A percentile compares a stretch with the other conserved stretches of the same genome.
Evolutionary conservation across 2,888 invertebrate species (phyloP).

Genomic region (Bellardia pandia): DNA sequence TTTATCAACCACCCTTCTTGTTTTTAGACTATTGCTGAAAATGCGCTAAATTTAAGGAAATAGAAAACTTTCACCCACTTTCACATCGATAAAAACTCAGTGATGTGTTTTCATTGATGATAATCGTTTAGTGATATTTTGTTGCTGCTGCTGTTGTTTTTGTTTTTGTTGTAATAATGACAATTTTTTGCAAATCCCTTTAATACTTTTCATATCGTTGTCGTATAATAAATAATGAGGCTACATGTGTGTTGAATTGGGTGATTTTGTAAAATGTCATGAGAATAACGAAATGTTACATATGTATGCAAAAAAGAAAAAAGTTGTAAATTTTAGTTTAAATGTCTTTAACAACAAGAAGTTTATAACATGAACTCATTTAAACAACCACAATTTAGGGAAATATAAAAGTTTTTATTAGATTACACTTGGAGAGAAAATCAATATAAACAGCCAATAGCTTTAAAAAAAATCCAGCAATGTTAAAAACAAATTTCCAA

Average conservation of each 20-base stretch:
- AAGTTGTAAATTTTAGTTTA: conserved; percentile 23
- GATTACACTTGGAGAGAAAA: background rate
- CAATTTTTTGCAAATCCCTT: conserved; percentile 52
- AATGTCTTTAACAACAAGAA: background rate
- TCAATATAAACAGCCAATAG: background rate
- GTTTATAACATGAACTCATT: conserved; percentile 8
- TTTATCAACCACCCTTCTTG: conserved; percentile 23
- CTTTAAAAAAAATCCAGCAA: background rate
- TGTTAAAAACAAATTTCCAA: background rate
- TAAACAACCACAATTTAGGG: background rate
- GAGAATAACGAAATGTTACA: conserved; percentile 37
- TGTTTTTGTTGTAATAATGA: conserved; percentile 49
- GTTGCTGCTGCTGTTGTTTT: conserved; percentile 16
- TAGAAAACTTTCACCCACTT: conserved; percentile 68
- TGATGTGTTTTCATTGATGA: conserved; percentile 67
- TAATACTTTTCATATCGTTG: conserved; percentile 39
- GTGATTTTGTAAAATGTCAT: conserved; percentile 16
- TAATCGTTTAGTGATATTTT: conserved; percentile 69
- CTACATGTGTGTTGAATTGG: conserved; percentile 46
- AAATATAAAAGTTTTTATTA: background rate
- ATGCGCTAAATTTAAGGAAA: background rate
- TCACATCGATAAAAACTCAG: conserved; percentile 55
- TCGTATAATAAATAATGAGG: conserved; percentile 42
- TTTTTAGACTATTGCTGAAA: conserved; percentile 11
- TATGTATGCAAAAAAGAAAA: conserved; percentile 13